Evolutionary conservation across 1,140 invertebrate species (phyloP), one percentile per base, ranked within the genome.

Genomic region (Reticulitermes speratus): DNA sequence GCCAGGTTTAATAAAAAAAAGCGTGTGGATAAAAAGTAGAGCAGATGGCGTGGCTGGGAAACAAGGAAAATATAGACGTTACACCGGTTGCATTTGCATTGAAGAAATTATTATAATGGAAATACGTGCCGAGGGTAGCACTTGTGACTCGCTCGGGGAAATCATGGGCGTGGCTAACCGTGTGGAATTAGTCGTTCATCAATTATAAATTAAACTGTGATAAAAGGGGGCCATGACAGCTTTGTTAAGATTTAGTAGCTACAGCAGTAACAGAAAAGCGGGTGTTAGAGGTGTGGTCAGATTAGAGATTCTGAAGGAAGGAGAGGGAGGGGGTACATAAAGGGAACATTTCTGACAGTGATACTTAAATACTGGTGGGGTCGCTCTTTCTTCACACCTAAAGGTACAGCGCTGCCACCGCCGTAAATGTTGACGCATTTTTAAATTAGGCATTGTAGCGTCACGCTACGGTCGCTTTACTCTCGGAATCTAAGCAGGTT

Each of bases 51-150:
- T 75, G 65, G 7, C 65, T 75, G 65, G 7, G 25, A n/a, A n/a
- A 14, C 65, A n/a, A 75, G 25, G 65, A 30, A n/a, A 9, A 75
- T 75, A 75, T 7, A 75, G 65, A 75, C 65, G 65, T 75, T 75
- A 75, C n/a, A 75, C n/a, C n/a, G 52, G 52, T 55, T 30, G 8
- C 25, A 75, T 75, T 75, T 75, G 65, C 65, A 75, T 75, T 30
- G 65, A 75, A 75, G 65, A 75, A 75, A 75, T 75, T 75, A 75
- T 75, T 75, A 75, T 75, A 75, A 75, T 75, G 65, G 65, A 75
- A 75, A 75, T 75, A 75, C 65, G n/a, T 30, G 65, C n/a, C 3
- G 65, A 75, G 65, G 65, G 65, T 30, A 75, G 65, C 65, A 75
- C 65, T 75, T 75, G 65, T 30, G 65, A 75, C 65, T 55, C 52